phyloP scores from a whole-genome alignment of 2,797 vertebrate genomes.

The Limosa lapponica region DNA sequence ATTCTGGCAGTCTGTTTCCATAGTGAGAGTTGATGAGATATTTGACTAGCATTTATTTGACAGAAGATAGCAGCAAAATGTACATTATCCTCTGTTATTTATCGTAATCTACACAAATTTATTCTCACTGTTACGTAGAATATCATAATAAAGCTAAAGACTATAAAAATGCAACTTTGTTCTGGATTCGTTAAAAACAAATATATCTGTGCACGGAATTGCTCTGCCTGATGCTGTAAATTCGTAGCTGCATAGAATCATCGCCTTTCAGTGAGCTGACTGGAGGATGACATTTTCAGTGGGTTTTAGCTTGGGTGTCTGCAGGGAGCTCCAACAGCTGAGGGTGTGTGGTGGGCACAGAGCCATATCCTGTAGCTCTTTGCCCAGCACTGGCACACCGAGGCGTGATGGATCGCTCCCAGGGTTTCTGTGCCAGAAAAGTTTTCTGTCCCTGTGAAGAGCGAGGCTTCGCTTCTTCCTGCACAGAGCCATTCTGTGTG shows the following conservation, averaged over 20 bases:
- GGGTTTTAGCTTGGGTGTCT: not conserved
- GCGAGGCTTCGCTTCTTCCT: not conserved
- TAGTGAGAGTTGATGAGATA: not conserved
- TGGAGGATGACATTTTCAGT: not conserved
- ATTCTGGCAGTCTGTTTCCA: not conserved
- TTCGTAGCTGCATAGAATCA: accelerated
- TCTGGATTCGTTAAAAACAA: not conserved
- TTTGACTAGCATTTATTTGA: not conserved
- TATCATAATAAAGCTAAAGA: not conserved
- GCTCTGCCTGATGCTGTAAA: not conserved
- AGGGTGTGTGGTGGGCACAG: not conserved
- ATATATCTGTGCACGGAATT: accelerated
- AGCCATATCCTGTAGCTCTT: not conserved
- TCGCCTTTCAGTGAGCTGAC: not conserved
- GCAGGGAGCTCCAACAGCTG: no score
- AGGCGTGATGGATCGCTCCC: not conserved
- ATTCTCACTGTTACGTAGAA: not conserved
- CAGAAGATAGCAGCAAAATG: not conserved
- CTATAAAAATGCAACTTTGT: not conserved
- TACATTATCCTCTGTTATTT: not conserved
- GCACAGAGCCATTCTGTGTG: not conserved
- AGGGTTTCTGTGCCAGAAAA: not conserved
- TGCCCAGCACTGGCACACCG: not conserved
- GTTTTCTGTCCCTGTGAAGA: not conserved
- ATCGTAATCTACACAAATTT: not conserved